Base-by-base conservation (phyloP, 1,140 invertebrate species). In the Maconellicoccus hirsutus region DNA sequence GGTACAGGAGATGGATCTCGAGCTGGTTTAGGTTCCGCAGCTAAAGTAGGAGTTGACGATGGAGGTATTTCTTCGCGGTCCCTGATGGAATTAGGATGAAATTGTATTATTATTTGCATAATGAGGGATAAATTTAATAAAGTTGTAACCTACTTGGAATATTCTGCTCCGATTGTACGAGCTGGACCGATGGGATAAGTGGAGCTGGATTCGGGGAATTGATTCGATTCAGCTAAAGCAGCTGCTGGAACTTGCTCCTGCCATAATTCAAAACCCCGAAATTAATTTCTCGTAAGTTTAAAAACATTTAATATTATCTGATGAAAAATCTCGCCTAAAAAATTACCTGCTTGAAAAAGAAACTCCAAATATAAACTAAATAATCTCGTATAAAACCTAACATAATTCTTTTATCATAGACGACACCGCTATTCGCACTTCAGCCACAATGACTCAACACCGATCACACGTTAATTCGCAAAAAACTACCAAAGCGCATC, bases 311-410 rank as follows among this genome's bases (percentile, higher is more conserved):
- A 52, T 8, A 52, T 52, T 14, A 14, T 8, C 42, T 3, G n/a
- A 14, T 16, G 42, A 19, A 4, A 52, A 52, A 16, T 6, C 33
- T 38, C 6, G 14, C 19, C n/a, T 16, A 61, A 61, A 61, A 61
- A 61, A 8, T 61, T 61, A 61, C 61, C 61, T 26, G 21, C 25
- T 26, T 66, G 16, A 66, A 66, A 14, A 66, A 26, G 21, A 66
- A 66, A 25, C 25, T 66, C 61, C 61, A 66, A 23, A 66, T 25
- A 16, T 66, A 66, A 66, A 66, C 22, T 2, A 66, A 66, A 25
- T 66, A 66, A 25, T 66, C 61, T 23, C 61, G 10, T 22, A 66
- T 23, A 66, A 66, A 66, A 16, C 25, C 61, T 66, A 66, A 66
- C 61, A 66, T 66, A 25, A 66, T 66, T 66, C 10, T 14, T 23